Evolutionary conservation across 2,797 vertebrate species (phyloP), one percentile per base, ranked within the genome.

Genomic region (Rhinella marina): DNA sequence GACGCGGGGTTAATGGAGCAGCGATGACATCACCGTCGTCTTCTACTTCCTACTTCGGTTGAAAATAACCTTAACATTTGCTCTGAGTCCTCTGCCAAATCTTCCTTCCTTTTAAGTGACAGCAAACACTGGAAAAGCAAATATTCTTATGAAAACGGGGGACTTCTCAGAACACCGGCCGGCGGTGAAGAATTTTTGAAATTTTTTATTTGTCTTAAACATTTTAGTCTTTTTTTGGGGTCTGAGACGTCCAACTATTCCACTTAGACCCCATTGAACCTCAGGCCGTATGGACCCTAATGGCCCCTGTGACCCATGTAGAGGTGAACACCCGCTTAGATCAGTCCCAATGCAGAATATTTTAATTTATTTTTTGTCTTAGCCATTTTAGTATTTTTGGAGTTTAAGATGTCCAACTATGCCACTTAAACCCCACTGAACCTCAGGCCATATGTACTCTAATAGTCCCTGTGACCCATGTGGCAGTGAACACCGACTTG

Each of bases 21-120:
- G 19, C 41, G 10, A 32, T 83, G 41, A 78, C 72, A 83, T 86
- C 83, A 82, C 7, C n/a, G 13, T 56, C 61, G 59, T 68, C 70
- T 66, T 77, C 68, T 56, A 78, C 84, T 89, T 89, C 84, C 88
- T 85, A 82, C 62, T 86, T 76, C 48, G 48, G 78, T 52, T 82
- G 54, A 79, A 75, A 86, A 84, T 75, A 52, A 73, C 50, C 76
- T 81, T 84, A 85, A 77, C 66, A 70, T 84, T 62, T 77, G n/a
- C 61, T 83, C 73, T 77, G 2, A 52, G n/a, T 29, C 57, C 23
- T 86, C 50, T 86, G 87, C 80, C 87, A 82, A 79, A 41, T 29
- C 59, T 82, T 81, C 79, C 78, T 88, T 75, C 84, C 77, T 82
- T 70, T 61, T 84, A 84, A 78, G 70, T 88, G 82, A 56, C 64